Evolutionary conservation across 2,888 invertebrate genomes (phyloP), one percentile per base, ranked within the genome.

Genomic region (Sycophila texana): DNA sequence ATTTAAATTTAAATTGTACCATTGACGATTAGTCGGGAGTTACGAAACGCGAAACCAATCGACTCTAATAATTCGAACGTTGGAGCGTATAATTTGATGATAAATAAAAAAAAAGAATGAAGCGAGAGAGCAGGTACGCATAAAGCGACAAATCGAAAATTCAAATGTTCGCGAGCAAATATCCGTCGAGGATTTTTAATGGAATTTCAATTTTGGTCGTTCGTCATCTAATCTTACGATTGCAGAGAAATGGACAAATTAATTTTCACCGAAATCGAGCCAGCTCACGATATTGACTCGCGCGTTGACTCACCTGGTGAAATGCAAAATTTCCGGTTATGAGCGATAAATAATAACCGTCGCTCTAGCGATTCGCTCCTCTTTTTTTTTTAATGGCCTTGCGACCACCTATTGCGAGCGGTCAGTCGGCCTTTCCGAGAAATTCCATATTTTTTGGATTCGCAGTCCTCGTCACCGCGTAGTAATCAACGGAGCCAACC

Each of bases 281-380:
- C 26, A 16, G 22, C 57, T 74, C 67, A 60, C 30, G 26, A 12
- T 30, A n/a, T 51, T 13, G 75, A 26, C 22, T 18, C 39, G 18
- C 58, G 63, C 1, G 10, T 20, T 4, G 14, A 51, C 14, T 12
- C 10, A 16, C 13, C 16, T 13, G 49, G 57, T 18, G 67, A 67
- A 73, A 70, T 63, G 12, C 22, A 10, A 67, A 68, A 73, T 80
- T 80, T 80, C 77, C 74, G 76, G 77, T 77, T 18, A 63, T 67
- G 60, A 39, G 39, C 39, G 39, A 77, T 80, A 77, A 80, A 77
- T 80, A 80, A 80, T 80, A 80, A 80, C 77, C 77, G 60, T 20
- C 71, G 75, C 77, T 79, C 81, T 78, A 63, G 53, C 57, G 53
- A 49, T 13, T 16, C 16, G 49, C 53, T 71, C 71, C 71, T 65